Evolutionary conservation across 2,888 invertebrate genomes (phyloP), one percentile per base, ranked within the genome.

Genomic region (Deilephila porcellus): DNA sequence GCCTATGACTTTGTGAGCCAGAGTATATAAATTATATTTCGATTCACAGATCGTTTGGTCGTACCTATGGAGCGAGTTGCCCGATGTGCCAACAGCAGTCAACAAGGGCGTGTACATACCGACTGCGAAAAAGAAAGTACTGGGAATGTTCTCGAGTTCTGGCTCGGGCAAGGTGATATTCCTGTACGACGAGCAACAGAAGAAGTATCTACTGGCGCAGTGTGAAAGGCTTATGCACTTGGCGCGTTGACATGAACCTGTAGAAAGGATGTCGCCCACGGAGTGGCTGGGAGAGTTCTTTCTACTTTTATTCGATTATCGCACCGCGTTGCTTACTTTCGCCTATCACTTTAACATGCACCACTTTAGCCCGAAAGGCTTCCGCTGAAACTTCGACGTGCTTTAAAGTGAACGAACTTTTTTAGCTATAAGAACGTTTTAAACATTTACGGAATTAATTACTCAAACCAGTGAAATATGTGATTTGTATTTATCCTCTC

Each of bases 61-160:
- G 0, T 96, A 97, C 83, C 96, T 97, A 0, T 98, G 98, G 97
- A 93, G 95, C 74, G 98, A 98, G 82, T 93, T 98, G 19, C 95
- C 95, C 67, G 96, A 96, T 71, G 93, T 95, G 53, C 97, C 97
- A 7, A 95, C 95, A 72, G 88, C 96, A 6, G 96, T 96, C 1
- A 95, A 96, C 62, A 97, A 96, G 85, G 98, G 98, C 70, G 96
- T 98, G 6, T 95, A 95, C 84, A 95, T 97, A 75, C 94, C 95
- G 62, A 94, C 95, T 0, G 90, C 90, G 32, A 96, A 95, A 82
- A 96, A 93, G 84, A 97, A 96, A 86, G 94, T 96, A 64, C 89
- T 96, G 5, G 95, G 96, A 59, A 89, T 97, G 82, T 97, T 97
- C 90, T 95, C 96, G 0, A 95, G 94, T 34, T 92, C 95, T 0